phyloP scores from a whole-genome alignment of 2,113 vertebrate genomes.

The Amblyornis subalaris region DNA sequence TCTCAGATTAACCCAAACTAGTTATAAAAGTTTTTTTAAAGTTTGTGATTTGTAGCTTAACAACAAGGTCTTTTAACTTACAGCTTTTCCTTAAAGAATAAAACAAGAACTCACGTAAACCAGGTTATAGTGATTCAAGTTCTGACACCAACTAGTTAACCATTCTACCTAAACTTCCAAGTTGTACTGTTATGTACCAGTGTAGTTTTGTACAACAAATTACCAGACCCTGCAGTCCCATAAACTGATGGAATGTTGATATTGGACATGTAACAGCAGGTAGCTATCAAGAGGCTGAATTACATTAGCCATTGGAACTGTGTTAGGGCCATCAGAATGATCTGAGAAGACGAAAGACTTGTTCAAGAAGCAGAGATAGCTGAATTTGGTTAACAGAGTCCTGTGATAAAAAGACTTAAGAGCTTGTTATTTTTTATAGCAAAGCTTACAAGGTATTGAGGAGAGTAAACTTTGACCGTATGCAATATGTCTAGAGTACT shows the following conservation, averaged over 20 bases:
- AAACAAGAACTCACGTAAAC: background rate
- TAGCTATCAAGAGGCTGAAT: background rate
- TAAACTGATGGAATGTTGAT: background rate
- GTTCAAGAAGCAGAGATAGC: background rate
- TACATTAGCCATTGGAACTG: background rate
- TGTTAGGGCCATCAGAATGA: background rate
- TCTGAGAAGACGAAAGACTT: background rate
- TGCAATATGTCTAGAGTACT: background rate
- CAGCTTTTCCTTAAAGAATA: background rate
- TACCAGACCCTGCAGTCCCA: background rate
- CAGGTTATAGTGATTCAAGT: background rate
- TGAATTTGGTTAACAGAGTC: background rate
- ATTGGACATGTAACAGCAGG: background rate
- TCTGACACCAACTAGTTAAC: background rate
- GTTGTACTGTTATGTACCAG: background rate
- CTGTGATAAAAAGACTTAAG: background rate
- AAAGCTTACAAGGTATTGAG: background rate
- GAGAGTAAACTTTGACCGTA: background rate
- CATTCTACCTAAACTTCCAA: background rate
- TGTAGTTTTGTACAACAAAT: fast-evolving
- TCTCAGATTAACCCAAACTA: background rate
- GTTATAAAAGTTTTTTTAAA: background rate
- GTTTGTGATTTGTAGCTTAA: background rate
- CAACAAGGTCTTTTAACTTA: background rate
- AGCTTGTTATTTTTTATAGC: background rate